Evolutionary conservation across 2,888 invertebrate species (phyloP).

Genomic region (Drosophila rellima): DNA sequence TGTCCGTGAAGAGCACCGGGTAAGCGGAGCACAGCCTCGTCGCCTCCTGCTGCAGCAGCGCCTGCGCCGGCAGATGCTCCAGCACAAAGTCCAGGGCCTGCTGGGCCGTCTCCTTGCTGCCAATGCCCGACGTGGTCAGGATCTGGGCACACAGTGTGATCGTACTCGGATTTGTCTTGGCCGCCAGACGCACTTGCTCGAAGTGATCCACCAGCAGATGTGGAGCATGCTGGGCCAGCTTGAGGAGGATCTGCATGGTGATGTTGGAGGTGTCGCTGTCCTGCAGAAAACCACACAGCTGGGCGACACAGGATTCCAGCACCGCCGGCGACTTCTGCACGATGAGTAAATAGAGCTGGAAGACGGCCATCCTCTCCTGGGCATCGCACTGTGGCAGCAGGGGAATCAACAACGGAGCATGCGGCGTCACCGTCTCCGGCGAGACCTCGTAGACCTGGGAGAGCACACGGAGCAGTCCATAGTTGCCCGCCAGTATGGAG

Average conservation of each 20-base stretch:
- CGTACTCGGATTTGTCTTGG: conserved; percentile 89
- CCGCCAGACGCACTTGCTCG: conserved; percentile 89
- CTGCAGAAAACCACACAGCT: conserved; percentile 91
- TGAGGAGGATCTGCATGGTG: conserved; percentile 91
- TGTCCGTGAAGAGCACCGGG: conserved; percentile 93
- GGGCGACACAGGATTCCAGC: conserved; percentile 92
- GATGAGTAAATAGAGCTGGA: conserved; percentile 93
- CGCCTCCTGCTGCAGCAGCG: conserved; percentile 92
- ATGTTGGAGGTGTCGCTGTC: conserved; percentile 88
- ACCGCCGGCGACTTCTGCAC: conserved; percentile 91
- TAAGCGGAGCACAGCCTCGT: conserved; percentile 92
- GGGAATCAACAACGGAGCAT: conserved; percentile 91
- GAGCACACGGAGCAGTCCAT: conserved; percentile 93
- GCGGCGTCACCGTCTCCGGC: conserved; percentile 93
- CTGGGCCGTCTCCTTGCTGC: conserved; percentile 92
- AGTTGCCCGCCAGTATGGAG: conserved; percentile 96
- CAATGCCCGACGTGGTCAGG: conserved; percentile 90
- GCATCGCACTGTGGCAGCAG: conserved; percentile 93
- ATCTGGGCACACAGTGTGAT: conserved; percentile 90
- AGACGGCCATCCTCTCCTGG: conserved; percentile 93
- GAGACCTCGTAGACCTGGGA: conserved; percentile 96
- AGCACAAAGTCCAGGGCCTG: conserved; percentile 93
- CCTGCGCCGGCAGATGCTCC: conserved; percentile 91
- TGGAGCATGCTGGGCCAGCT: conserved; percentile 90
- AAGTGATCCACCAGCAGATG: conserved; percentile 90